These are phyloP conservation scores for Zaprionus tsacasi DNA, from an alignment of 1,140 invertebrate species.

Conservation along the genomic window DNA sequence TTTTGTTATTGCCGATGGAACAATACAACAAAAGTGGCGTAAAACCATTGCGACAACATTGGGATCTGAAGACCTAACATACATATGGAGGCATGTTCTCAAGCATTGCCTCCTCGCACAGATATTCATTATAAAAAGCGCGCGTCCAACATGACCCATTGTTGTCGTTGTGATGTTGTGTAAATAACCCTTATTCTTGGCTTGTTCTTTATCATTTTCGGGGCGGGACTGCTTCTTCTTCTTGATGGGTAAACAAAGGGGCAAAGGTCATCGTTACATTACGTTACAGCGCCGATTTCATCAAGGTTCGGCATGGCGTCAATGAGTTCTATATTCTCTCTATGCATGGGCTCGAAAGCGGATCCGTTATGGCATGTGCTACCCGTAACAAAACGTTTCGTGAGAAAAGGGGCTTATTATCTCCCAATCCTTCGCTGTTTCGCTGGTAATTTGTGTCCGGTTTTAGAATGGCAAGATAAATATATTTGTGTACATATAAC, in stretches of 20 bases:
- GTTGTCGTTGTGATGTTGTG: constrained; percentile 4
- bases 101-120: constrained; percentile 4
- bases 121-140: constrained; percentile 32
- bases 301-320: constrained; percentile 52
- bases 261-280: constrained; percentile 39
- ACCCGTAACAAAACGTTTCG: constrained; percentile 45
- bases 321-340: constrained; percentile 44
- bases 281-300: constrained; percentile 33
- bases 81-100: constrained; percentile 14
- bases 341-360: constrained; percentile 20
- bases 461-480: constrained; percentile 48
- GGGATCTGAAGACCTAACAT: constrained; percentile 5
- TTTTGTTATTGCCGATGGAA: neutral
- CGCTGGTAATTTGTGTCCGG: constrained; percentile 54
- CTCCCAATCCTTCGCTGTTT: constrained; percentile 61
- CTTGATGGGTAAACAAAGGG: constrained; percentile 58
- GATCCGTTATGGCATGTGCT: constrained; percentile 56
- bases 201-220: constrained; percentile 45
- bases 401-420: constrained; percentile 67
- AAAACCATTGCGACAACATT: constrained; percentile 27
- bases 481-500: constrained; percentile 11
- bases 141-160: constrained; percentile 12
- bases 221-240: constrained; percentile 36
- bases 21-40: constrained; percentile 1
- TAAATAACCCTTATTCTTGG: constrained; percentile 43